Percentiles rank a stretch among this genome's conserved stretches.
Evolutionary conservation across 1,140 invertebrate species (phyloP).

Genomic region (Heliothis virescens): DNA sequence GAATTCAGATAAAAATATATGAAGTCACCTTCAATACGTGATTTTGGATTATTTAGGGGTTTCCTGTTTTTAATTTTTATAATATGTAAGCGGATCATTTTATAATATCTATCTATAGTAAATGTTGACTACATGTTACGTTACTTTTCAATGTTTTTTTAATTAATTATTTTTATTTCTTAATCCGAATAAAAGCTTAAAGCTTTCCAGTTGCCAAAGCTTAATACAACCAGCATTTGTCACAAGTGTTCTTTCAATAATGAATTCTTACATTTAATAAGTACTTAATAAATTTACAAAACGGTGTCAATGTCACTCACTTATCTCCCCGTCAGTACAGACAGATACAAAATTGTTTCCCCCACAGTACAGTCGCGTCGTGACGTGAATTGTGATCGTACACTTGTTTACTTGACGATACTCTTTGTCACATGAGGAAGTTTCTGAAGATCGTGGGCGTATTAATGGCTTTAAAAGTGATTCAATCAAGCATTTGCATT

Average conservation of each 20-base stretch:
- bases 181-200: too few species aligned
- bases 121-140: too few species aligned
- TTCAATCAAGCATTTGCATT: not conserved
- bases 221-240: too few species aligned
- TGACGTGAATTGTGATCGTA: conserved; percentile 55
- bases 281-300: conserved; percentile 21
- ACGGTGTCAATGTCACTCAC: conserved; percentile 38
- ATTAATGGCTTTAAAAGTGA: conserved; percentile 36
- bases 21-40: too few species aligned
- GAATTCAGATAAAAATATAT: too few species aligned
- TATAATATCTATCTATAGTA: too few species aligned
- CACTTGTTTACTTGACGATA: conserved; percentile 46
- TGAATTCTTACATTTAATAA: not conserved
- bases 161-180: too few species aligned
- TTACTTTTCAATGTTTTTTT: too few species aligned
- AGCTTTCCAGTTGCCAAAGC: too few species aligned
- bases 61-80: too few species aligned
- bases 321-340: conserved; percentile 48
- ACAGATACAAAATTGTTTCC: conserved; percentile 57
- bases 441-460: conserved; percentile 3
- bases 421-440: conserved; percentile 50
- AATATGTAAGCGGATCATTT: too few species aligned
- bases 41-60: too few species aligned
- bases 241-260: not conserved
- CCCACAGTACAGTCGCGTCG: conserved; percentile 46